Evolutionary conservation across 1,140 invertebrate genomes (phyloP).

Genomic region (Arion vulgaris): DNA sequence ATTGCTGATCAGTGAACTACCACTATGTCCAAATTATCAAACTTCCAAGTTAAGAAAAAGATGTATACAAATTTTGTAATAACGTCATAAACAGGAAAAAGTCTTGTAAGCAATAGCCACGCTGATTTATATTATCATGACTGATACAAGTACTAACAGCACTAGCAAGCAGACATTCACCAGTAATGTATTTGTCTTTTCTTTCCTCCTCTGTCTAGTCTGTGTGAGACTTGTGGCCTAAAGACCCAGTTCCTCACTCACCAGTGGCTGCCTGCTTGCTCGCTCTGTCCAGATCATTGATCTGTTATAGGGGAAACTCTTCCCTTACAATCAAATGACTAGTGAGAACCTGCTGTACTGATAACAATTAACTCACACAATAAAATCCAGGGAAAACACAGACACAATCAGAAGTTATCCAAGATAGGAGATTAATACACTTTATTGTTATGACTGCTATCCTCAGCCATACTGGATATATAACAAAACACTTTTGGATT

Average conservation of each 20-base stretch:
- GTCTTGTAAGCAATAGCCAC: neutral
- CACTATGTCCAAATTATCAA: neutral
- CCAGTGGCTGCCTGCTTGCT: neutral
- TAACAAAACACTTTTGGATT: neutral
- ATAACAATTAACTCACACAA: neutral
- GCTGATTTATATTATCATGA: neutral
- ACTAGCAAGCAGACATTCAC: neutral
- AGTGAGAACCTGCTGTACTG: neutral
- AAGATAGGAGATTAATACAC: neutral
- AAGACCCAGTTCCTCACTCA: slow-evolving; percentile 25
- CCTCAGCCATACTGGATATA: neutral
- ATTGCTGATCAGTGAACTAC: neutral
- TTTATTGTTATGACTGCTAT: neutral
- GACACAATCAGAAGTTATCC: neutral
- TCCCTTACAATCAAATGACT: slow-evolving; percentile 14
- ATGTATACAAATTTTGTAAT: neutral
- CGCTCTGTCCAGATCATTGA: slow-evolving; percentile 28
- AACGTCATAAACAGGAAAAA: neutral
- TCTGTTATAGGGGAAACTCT: neutral
- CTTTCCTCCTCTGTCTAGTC: neutral
- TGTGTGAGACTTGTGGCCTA: slow-evolving; percentile 25
- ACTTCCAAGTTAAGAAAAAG: neutral
- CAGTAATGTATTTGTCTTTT: neutral
- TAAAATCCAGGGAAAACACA: neutral
- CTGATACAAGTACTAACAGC: neutral